Base-by-base conservation (phyloP, 2,797 vertebrate species). In the Arctocebus calabarensis region DNA sequence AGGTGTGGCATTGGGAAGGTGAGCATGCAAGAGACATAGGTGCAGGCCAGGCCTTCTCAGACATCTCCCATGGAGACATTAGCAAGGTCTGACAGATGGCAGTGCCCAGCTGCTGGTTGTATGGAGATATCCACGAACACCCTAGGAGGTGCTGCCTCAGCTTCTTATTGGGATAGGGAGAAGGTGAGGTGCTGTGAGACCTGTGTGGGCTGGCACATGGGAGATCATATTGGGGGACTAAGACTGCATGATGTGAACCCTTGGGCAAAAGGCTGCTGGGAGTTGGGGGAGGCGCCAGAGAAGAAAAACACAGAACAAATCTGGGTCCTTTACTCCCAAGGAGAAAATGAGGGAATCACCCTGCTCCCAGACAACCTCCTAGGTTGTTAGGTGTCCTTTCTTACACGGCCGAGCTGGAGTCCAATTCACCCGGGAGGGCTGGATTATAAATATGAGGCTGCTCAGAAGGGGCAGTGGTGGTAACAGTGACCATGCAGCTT, bases 401-500 rank as follows among this genome's bases (percentile, higher is more conserved):
- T 97, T 97, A 98, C 97, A 52, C 84, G 83, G 82, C 3, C 84
- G 95, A 78, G 37, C 48, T 62, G 34, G 77, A 82, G 45, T 94
- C 71, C 70, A 52, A 7, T 48, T 93, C 91, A 52, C 22, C 59
- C 10, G 82, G 57, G 0, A 68, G 70, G 11, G 22, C 61, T 64
- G 96, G 87, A 29, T 86, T 43, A 19, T 23, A 89, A 45, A 87
- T 1, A 3, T 81, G 83, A 83, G 68, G 89, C 48, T 94, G 81
- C 82, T 96, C 93, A 5, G 93, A 7, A 1, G 91, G 7, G 5
- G 83, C 32, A 52, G 62, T 12, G 6, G 45, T 5, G 0, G 61
- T 62, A 57, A 91, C 75, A 9, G 79, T 84, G 81, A 90, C 91
- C 23, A 32, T 2, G 52, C 62, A 82, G 68, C 91, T 84, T 0